Conservation (phyloP, 1,140 invertebrate species). For the Drosophila albomicans region DNA sequence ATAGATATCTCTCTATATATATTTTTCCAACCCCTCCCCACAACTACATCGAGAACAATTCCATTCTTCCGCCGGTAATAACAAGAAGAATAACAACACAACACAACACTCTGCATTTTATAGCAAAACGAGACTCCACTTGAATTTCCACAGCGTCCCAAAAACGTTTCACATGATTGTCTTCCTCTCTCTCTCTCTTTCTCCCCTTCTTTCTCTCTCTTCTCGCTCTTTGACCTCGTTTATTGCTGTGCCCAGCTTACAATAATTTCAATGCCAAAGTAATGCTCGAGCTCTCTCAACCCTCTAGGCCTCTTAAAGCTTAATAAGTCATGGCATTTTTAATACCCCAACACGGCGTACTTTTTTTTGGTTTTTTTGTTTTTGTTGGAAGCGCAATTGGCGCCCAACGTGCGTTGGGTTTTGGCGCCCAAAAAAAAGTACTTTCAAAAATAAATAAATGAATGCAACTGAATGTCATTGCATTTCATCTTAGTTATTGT, state of each 20-base stretch:
- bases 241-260: conserved; percentile 45
- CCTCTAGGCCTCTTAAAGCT: conserved; percentile 26
- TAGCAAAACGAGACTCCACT: conserved; percentile 34
- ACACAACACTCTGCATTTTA: conserved; percentile 58
- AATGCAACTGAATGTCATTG: neutral
- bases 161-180: neutral
- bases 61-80: conserved; percentile 72
- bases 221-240: conserved; percentile 21
- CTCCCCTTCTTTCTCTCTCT: neutral
- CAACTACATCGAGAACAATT: conserved; percentile 46
- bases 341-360: conserved; percentile 5
- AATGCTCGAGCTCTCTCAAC: neutral
- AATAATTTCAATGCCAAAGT: conserved; percentile 60
- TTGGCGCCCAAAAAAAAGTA: too few species aligned
- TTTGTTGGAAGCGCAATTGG: neutral
- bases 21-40: conserved; percentile 31
- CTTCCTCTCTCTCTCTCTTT: neutral
- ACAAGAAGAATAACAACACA: conserved; percentile 51
- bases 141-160: conserved; percentile 10
- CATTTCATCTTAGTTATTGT: too few species aligned
- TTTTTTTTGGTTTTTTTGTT: too few species aligned
- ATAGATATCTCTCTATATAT: neutral
- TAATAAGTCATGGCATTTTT: conserved; percentile 54
- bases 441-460: too few species aligned
- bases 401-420: conserved; percentile 16